These are phyloP conservation scores for Aurelia aurita DNA, from an alignment of 30 jellyfish, hydroid and myxozoan genomes.

Conservation along the genomic window DNA sequence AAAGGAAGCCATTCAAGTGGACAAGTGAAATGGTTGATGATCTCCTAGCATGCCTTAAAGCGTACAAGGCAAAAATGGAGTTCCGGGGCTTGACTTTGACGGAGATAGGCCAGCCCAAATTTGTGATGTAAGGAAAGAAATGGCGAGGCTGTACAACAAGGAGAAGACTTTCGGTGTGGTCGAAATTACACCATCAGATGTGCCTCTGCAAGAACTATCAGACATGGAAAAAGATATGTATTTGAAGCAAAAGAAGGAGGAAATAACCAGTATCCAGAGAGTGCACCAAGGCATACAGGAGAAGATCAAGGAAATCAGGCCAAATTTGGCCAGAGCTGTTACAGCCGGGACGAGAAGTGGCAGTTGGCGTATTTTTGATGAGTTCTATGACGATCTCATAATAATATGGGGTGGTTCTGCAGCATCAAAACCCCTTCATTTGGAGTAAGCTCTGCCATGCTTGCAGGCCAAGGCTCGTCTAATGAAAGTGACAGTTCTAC, in stretches of 20 bases:
- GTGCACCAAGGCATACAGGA: slow-evolving; percentile 18
- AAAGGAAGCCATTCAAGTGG: slow-evolving; percentile 46
- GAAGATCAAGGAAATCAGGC: slow-evolving; percentile 27
- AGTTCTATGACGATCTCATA: slow-evolving; percentile 36
- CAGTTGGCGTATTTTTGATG: slow-evolving; percentile 42
- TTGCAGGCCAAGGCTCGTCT: slow-evolving; percentile 19
- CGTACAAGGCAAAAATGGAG: slow-evolving; percentile 27
- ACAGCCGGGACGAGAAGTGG: slow-evolving; percentile 49
- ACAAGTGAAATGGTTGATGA: slow-evolving; percentile 46
- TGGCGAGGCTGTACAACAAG: slow-evolving; percentile 36
- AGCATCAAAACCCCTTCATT: slow-evolving; percentile 46
- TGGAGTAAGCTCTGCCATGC: slow-evolving; percentile 52
- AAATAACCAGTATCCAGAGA: slow-evolving; percentile 13
- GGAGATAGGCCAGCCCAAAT: slow-evolving; percentile 45
- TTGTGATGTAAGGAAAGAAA: slow-evolving; percentile 35
- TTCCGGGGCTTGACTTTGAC: slow-evolving; percentile 55
- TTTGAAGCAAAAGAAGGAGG: slow-evolving; percentile 20
- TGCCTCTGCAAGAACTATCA: slow-evolving; percentile 47
- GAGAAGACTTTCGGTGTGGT: slow-evolving; percentile 44
- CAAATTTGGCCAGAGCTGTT: slow-evolving; percentile 48
- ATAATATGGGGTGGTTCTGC: slow-evolving; percentile 56
- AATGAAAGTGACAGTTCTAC: slow-evolving; percentile 26
- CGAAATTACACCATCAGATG: slow-evolving; percentile 9
- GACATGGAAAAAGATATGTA: slow-evolving; percentile 30
- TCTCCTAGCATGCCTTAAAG: slow-evolving; percentile 28